Percentiles rank a stretch among this genome's conserved stretches.
Evolutionary conservation across 1,140 invertebrate genomes (phyloP).

Genomic region (Spodoptera litura): DNA sequence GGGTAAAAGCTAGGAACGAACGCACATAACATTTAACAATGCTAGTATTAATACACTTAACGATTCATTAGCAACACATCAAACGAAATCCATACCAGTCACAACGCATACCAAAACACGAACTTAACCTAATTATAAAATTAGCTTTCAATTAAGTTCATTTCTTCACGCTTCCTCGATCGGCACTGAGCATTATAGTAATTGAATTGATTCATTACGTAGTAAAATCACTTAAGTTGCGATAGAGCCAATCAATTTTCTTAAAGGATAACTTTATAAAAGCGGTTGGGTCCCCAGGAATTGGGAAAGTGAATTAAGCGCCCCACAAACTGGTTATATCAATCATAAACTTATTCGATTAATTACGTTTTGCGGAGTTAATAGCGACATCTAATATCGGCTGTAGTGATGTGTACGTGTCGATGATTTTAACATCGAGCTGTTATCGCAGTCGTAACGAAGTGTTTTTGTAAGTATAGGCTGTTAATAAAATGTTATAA

Average conservation of each 20-base stretch:
- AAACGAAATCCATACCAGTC: not conserved
- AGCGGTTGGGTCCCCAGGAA: conserved; percentile 74
- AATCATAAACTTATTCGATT: conserved; percentile 87
- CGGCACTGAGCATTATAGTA: conserved; percentile 56
- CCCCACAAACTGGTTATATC: conserved; percentile 86
- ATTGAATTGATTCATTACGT: conserved; percentile 69
- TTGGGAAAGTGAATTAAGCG: conserved; percentile 85
- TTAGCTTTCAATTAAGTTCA: conserved; percentile 33
- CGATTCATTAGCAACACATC: not conserved
- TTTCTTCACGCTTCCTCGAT: conserved; percentile 55
- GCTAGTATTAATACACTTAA: not conserved
- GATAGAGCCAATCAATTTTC: conserved; percentile 79
- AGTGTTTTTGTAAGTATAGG: too few species aligned
- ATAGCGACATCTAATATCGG: conserved; percentile 85
- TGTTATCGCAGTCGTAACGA: not conserved
- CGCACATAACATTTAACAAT: too few species aligned
- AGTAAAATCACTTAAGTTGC: conserved; percentile 68
- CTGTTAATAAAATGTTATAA: too few species aligned
- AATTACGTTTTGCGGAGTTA: conserved; percentile 86
- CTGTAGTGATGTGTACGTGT: conserved; percentile 64
- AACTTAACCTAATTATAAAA: conserved; percentile 25
- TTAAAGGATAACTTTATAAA: conserved; percentile 84
- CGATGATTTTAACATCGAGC: conserved; percentile 39
- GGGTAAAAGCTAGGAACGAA: too few species aligned
- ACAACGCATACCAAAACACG: not conserved